These are phyloP conservation scores for Lasioglossum pauxillum DNA, from an alignment of 2,888 invertebrate genomes.

Conservation along the genomic window DNA sequence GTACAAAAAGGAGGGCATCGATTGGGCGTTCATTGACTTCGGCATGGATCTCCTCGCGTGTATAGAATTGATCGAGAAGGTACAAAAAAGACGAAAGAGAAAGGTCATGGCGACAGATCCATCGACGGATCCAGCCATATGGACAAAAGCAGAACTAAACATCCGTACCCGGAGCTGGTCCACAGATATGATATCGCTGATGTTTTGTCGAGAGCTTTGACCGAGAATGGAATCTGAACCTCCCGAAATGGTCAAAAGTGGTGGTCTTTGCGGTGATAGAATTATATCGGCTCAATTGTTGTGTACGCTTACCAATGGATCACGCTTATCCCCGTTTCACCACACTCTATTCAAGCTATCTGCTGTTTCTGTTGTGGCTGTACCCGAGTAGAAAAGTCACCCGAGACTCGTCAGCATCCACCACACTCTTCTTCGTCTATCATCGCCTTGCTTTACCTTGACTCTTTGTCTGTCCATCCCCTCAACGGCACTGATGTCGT, in stretches of 20 bases:
- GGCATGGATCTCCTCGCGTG: constrained; percentile 98
- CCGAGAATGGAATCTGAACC: constrained; percentile 45
- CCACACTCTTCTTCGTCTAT: constrained; percentile 23
- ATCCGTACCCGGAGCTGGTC: neutral
- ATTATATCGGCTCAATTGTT: constrained; percentile 18
- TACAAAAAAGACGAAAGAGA: constrained; percentile 83
- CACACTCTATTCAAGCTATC: neutral
- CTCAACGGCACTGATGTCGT: constrained; percentile 59
- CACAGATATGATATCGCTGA: neutral
- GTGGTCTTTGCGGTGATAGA: constrained; percentile 34
- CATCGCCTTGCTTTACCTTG: constrained; percentile 33
- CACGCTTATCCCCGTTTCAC: constrained; percentile 20
- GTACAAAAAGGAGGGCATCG: constrained; percentile 96
- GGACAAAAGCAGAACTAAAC: neutral
- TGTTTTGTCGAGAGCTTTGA: constrained; percentile 34
- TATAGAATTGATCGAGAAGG: constrained; percentile 98
- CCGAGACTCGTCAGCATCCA: constrained; percentile 18
- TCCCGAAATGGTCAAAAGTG: constrained; percentile 25
- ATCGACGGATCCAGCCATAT: constrained; percentile 46
- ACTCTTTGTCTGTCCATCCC: constrained; percentile 12
- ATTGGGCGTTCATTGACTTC: constrained; percentile 98
- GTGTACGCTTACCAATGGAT: constrained; percentile 20
- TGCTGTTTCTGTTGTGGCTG: neutral
- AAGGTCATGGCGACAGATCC: constrained; percentile 54
- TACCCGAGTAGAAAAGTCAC: constrained; percentile 15